A percentile compares a stretch with the other conserved stretches of the same genome.
Conservation (phyloP, 2,797 vertebrate genomes). For the Chloroceryle amazona region DNA sequence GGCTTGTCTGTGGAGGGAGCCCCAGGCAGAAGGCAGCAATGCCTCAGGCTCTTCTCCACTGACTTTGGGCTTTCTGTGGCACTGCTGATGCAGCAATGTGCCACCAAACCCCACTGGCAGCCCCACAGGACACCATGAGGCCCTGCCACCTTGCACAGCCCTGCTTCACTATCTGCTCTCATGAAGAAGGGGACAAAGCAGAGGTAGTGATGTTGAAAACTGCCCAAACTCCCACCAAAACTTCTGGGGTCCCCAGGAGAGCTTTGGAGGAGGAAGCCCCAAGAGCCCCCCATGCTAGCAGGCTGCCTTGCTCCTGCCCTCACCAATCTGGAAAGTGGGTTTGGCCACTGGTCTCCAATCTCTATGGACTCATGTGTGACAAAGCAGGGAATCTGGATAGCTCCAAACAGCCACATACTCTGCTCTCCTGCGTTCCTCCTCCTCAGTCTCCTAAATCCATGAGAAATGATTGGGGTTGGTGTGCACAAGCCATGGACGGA, state of each 20-base stretch:
- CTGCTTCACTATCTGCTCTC: rapidly evolving
- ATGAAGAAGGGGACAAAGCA: neutral
- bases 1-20: neutral
- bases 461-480: neutral
- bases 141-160: neutral
- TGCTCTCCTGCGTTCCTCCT: neutral
- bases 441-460: neutral
- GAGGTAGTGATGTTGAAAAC: neutral
- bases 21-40: neutral
- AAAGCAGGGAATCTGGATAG: neutral
- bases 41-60: neutral
- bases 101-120: neutral
- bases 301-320: neutral
- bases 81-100: neutral
- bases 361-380: neutral
- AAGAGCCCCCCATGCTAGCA: rapidly evolving
- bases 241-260: neutral
- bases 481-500: rapidly evolving
- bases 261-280: neutral
- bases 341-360: neutral
- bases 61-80: neutral
- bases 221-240: neutral
- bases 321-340: neutral
- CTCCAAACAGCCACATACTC: neutral
- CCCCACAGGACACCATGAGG: rapidly evolving